Percentiles rank a stretch among this genome's conserved stretches.
Conservation (phyloP, 92 coral and sea anemone genomes). For the Zoanthus sansibaricus region DNA sequence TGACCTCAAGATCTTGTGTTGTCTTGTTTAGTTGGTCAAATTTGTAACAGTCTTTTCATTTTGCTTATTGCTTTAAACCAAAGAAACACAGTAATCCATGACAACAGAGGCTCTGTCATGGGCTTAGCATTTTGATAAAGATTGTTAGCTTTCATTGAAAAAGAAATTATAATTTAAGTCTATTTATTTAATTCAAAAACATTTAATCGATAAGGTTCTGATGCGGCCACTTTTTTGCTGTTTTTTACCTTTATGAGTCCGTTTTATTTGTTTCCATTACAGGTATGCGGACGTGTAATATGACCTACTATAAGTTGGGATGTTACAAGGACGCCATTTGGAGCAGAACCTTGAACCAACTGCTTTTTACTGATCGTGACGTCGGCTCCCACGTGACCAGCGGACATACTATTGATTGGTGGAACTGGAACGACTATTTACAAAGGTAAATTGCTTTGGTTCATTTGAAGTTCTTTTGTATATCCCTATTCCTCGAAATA, state of each 20-base stretch:
- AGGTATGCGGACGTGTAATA: neutral
- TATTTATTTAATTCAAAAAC: too few species aligned
- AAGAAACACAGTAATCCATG: too few species aligned
- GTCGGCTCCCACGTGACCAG: conserved; percentile 1
- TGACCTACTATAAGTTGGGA: conserved; percentile 27
- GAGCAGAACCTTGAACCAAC: conserved; percentile 6
- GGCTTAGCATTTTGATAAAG: too few species aligned
- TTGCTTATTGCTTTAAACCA: too few species aligned
- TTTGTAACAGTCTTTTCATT: too few species aligned
- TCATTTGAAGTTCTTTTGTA: neutral
- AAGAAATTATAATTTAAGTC: too few species aligned
- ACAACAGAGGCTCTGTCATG: too few species aligned
- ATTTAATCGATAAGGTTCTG: too few species aligned
- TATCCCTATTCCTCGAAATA: neutral
- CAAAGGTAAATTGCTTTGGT: neutral
- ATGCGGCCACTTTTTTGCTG: too few species aligned
- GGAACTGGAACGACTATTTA: conserved; percentile 15
- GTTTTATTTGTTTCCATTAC: neutral
- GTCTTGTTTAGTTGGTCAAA: neutral
- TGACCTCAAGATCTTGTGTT: neutral
- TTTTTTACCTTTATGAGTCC: too few species aligned
- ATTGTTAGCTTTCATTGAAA: too few species aligned
- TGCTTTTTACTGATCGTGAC: conserved; percentile 33
- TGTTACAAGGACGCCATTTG: conserved; percentile 12
- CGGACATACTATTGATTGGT: conserved; percentile 26